Base-by-base conservation (phyloP, 2,797 vertebrate species). In the Staurois parvus region DNA sequence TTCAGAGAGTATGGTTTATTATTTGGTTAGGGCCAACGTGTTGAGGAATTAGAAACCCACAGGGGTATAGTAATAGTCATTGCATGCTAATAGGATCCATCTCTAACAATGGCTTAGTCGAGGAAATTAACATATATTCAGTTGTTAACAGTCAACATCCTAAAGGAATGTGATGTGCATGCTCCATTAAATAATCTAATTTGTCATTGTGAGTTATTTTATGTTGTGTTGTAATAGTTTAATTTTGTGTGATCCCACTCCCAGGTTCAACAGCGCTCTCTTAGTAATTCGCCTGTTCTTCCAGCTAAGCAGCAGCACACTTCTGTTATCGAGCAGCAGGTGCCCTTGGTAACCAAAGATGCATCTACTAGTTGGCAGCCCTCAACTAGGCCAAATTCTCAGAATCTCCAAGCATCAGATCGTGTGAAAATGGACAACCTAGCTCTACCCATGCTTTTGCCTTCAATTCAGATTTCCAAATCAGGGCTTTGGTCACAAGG, bases 211-310 rank as follows among this genome's bases (percentile, higher is more conserved):
- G 85, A 86, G 56, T 92, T 72, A 87, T 88, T 69, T 81, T 81
- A 81, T 81, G 82, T 89, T 86, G 76, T 89, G 74, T 89, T 89
- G 86, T 84, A 87, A 76, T 88, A 80, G 85, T 89, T 91, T 88
- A 85, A 69, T 92, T 92, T 92, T 94, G 88, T 94, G 88, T 96
- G 93, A 94, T 94, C 90, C 92, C 92, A 84, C 89, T 94, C 88
- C 72, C 92, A 95, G 94, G 94, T 95, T 90, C 93, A 95, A 91
- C 92, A 89, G 83, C 90, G 88, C 69, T 93, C 93, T 89, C 93
- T 96, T 94, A 96, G 94, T 94, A 96, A 96, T 91, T 96, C 88
- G 0, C 92, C 94, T 72, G 87, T 95, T 89, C 85, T 96, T 90
- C 92, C 92, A 84, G 59, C 94, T 88, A 94, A 96, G 93, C 94